These are phyloP conservation scores for Brachyrhaphis roseni DNA, from an alignment of 2,797 vertebrate species.

Conservation along the genomic window DNA sequence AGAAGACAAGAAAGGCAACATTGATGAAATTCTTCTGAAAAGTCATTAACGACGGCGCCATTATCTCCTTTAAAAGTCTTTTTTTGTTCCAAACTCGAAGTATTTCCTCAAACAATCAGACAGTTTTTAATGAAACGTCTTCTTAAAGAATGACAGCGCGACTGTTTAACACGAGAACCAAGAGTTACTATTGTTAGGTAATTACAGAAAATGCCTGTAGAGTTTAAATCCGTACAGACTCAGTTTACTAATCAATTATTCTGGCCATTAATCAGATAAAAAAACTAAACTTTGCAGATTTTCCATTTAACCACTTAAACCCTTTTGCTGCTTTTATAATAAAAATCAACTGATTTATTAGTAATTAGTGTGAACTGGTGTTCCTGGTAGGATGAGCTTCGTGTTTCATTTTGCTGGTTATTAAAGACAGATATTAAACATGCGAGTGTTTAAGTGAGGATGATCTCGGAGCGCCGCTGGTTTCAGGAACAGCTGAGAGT, in stretches of 20 bases:
- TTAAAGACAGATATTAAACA: constrained; percentile 1
- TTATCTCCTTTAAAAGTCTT: constrained; percentile 60
- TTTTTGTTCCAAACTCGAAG: constrained; percentile 60
- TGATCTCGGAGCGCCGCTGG: constrained; percentile 4
- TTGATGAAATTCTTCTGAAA: constrained; percentile 51
- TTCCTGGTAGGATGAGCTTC: neutral
- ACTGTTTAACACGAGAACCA: constrained; percentile 23
- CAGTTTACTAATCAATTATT: no score
- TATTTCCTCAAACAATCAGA: constrained; percentile 55
- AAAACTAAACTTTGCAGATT: neutral
- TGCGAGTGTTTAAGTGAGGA: neutral
- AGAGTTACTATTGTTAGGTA: constrained; percentile 45
- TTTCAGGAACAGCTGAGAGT: constrained; percentile 23
- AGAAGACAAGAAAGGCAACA: constrained; percentile 58
- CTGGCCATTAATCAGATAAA: no score
- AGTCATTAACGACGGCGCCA: constrained; percentile 52
- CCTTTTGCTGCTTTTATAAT: neutral
- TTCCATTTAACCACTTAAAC: neutral
- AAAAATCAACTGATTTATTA: neutral
- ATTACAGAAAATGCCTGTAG: constrained; percentile 29
- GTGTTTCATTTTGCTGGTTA: neutral
- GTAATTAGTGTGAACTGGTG: neutral
- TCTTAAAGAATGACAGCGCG: constrained; percentile 20
- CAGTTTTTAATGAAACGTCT: constrained; percentile 45
- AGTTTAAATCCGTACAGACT: neutral